Evolutionary conservation across 1,140 invertebrate genomes (phyloP).

Genomic region (Teleogryllus occipitalis): DNA sequence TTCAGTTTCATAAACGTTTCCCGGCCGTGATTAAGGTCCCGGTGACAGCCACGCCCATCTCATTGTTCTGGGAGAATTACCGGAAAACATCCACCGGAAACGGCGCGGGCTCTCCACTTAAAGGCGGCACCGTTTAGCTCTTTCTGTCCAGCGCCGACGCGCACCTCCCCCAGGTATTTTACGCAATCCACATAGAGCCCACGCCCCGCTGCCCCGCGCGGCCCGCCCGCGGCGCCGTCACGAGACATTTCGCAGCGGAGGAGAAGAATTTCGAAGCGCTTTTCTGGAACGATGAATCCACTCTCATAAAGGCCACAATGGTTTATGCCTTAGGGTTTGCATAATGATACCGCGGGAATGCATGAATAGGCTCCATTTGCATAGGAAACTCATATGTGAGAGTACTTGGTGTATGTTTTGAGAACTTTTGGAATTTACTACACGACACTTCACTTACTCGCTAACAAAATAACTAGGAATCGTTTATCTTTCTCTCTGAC

Average conservation of each 20-base stretch:
- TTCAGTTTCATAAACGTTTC: neutral
- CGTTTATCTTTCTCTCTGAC: neutral
- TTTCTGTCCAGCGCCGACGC: neutral
- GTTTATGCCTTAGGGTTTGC: neutral
- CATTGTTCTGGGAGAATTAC: neutral
- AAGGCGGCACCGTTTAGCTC: neutral
- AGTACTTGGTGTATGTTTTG: neutral
- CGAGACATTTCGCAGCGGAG: neutral
- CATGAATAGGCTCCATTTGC: constrained; percentile 1
- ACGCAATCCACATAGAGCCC: neutral
- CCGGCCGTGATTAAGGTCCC: neutral
- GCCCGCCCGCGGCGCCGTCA: neutral
- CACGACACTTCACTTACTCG: neutral
- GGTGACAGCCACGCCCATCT: neutral
- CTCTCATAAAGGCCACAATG: neutral
- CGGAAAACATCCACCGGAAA: neutral
- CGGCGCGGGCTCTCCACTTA: neutral
- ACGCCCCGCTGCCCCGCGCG: neutral
- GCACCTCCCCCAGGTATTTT: neutral
- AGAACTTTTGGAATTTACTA: constrained; percentile 5
- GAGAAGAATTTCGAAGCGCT: neutral
- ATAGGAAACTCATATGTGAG: constrained; percentile 1
- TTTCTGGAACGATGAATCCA: constrained; percentile 4
- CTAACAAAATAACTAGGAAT: neutral
- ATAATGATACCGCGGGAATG: constrained; percentile 3